Percentiles rank a stretch among this genome's conserved stretches.
These are phyloP conservation scores for Aquatica leii DNA, from an alignment of 2,888 invertebrate species.

Conservation along the genomic window DNA sequence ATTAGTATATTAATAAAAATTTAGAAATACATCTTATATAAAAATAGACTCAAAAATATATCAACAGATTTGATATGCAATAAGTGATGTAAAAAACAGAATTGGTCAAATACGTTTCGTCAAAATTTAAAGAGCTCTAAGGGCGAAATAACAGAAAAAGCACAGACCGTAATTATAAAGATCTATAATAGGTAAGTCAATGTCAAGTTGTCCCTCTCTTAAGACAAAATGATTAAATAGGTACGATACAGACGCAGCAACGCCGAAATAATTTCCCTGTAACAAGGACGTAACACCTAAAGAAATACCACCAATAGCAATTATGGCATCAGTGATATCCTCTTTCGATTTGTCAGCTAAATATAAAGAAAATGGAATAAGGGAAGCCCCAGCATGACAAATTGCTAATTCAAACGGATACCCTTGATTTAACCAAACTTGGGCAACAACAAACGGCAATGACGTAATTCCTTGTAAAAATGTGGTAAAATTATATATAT, in stretches of 20 bases:
- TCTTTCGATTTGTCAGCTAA: constrained; percentile 8
- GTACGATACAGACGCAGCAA: constrained; percentile 24
- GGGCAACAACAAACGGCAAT: constrained; percentile 19
- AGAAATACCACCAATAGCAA: constrained; percentile 13
- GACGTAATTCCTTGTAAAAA: constrained; percentile 17
- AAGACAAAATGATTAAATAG: constrained; percentile 26
- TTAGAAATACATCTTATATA: constrained; percentile 2
- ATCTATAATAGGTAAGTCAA: constrained; percentile 26
- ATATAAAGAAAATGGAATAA: constrained; percentile 19
- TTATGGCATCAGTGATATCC: constrained; percentile 4
- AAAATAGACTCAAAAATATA: constrained; percentile 10
- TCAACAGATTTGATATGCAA: constrained; percentile 17
- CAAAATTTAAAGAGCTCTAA: constrained; percentile 13
- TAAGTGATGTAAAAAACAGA: not conserved
- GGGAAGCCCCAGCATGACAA: constrained; percentile 5
- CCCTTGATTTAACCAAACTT: constrained; percentile 15
- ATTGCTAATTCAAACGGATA: constrained; percentile 13
- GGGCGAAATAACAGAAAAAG: constrained; percentile 29
- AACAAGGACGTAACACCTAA: constrained; percentile 16
- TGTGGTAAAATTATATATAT: constrained; percentile 13
- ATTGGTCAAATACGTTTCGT: not conserved
- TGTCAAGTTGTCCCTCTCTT: constrained; percentile 21
- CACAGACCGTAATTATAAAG: constrained; percentile 34
- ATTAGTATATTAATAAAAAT: constrained; percentile 9
- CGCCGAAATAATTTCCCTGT: constrained; percentile 22